Evolutionary conservation across 2,113 vertebrate species (phyloP).

Genomic region (Albula goreensis): DNA sequence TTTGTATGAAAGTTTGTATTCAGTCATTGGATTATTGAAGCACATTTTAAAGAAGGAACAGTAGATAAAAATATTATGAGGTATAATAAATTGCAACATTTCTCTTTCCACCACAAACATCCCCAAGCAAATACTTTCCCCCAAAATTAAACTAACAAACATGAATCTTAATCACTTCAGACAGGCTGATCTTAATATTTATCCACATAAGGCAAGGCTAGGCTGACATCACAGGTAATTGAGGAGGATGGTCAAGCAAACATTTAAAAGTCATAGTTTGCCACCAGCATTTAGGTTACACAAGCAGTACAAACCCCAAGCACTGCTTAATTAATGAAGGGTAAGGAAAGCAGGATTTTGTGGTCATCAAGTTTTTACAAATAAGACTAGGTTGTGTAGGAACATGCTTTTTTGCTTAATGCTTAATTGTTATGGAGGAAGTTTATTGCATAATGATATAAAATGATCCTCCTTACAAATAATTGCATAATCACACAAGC

Average conservation of each 20-base stretch:
- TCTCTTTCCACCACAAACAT: background rate
- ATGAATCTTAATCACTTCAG: slow-evolving; percentile 25
- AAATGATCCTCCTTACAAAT: too few species aligned
- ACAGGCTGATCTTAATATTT: slow-evolving; percentile 33
- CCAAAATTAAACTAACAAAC: slow-evolving; percentile 22
- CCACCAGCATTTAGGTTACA: slow-evolving; percentile 43
- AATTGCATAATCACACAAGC: too few species aligned
- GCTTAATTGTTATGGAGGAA: too few species aligned
- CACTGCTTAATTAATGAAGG: background rate
- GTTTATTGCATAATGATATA: too few species aligned
- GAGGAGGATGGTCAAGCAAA: slow-evolving; percentile 43
- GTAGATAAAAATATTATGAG: too few species aligned
- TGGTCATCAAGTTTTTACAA: background rate
- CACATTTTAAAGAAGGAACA: too few species aligned
- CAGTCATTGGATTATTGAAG: too few species aligned
- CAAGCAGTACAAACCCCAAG: background rate
- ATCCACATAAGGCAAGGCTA: slow-evolving; percentile 39
- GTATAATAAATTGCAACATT: too few species aligned
- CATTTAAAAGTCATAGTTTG: slow-evolving; percentile 50
- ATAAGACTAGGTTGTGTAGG: too few species aligned
- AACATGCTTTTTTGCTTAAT: too few species aligned
- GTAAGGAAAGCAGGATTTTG: background rate
- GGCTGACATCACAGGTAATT: slow-evolving; percentile 35
- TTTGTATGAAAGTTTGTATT: too few species aligned
- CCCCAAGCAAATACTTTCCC: slow-evolving; percentile 18